A percentile compares a stretch with the other conserved stretches of the same genome.
Evolutionary conservation across 2,797 vertebrate species (phyloP).

Genomic region (Galago senegalensis): DNA sequence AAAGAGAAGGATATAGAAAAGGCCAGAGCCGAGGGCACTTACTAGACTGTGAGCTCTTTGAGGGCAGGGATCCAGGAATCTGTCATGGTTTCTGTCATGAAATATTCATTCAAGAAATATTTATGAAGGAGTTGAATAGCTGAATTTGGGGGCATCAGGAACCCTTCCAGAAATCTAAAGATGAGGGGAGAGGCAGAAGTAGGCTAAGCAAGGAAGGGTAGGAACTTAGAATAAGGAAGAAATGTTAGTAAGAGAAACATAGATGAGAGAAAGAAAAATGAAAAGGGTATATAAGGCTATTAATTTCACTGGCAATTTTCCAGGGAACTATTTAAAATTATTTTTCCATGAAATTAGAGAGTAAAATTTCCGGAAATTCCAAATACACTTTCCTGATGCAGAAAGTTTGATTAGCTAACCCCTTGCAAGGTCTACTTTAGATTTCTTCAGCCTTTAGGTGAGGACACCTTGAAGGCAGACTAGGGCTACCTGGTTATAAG

Average conservation of each 20-base stretch:
- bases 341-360: slow-evolving; percentile 2
- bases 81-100: background rate
- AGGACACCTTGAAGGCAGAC: too few relatives aligned
- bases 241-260: background rate
- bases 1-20: background rate
- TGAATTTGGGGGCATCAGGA: background rate
- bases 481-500: too few relatives aligned
- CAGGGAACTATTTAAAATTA: background rate
- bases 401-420: too few relatives aligned
- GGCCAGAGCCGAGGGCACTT: background rate
- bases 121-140: background rate
- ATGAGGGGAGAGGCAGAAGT: background rate
- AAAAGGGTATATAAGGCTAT: background rate
- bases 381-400: background rate
- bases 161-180: background rate
- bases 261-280: background rate
- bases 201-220: background rate
- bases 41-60: background rate
- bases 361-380: slow-evolving; percentile 25
- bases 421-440: background rate
- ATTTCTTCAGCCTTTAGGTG: background rate
- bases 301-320: background rate
- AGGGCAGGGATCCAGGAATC: background rate
- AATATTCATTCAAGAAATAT: background rate
- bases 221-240: background rate